Conservation (phyloP, 2,113 vertebrate species). For the Peromyscus maniculatus region DNA sequence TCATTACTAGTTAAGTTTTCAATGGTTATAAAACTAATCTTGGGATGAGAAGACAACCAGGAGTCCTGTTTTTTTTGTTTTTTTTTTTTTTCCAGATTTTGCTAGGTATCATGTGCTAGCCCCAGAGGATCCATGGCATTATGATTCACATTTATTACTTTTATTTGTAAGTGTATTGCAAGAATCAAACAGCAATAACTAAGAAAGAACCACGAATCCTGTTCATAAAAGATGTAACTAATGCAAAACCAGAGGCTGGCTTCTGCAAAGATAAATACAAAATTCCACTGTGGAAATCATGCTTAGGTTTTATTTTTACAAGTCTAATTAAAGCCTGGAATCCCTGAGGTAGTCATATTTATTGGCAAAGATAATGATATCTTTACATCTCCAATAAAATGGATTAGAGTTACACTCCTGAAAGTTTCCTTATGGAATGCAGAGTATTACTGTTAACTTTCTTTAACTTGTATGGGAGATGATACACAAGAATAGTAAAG, state of each 20-base stretch:
- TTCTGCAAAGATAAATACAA: constrained; percentile 2
- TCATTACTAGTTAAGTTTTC: background rate
- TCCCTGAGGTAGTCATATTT: constrained; percentile 40
- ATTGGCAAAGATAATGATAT: constrained; percentile 2
- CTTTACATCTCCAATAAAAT: constrained; percentile 47
- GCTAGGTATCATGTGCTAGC: background rate
- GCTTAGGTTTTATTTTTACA: constrained; percentile 48
- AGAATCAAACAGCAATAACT: background rate
- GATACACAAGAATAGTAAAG: constrained; percentile 56
- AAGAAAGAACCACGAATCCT: constrained; percentile 15
- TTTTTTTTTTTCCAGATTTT: background rate
- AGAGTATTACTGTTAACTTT: constrained; percentile 47
- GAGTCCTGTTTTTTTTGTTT: background rate
- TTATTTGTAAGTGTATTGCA: background rate
- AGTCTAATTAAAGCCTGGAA: constrained; percentile 56
- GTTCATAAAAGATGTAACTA: background rate
- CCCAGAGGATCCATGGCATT: background rate
- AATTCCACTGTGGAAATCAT: constrained; percentile 43
- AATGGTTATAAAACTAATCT: background rate
- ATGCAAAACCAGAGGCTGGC: background rate
- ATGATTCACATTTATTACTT: background rate
- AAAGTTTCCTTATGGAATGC: constrained; percentile 10
- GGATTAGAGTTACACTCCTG: background rate
- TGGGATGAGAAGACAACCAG: background rate
- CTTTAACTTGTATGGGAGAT: constrained; percentile 58